Conservation (phyloP, 2,797 vertebrate genomes). For the Protosalanx chinensis region DNA sequence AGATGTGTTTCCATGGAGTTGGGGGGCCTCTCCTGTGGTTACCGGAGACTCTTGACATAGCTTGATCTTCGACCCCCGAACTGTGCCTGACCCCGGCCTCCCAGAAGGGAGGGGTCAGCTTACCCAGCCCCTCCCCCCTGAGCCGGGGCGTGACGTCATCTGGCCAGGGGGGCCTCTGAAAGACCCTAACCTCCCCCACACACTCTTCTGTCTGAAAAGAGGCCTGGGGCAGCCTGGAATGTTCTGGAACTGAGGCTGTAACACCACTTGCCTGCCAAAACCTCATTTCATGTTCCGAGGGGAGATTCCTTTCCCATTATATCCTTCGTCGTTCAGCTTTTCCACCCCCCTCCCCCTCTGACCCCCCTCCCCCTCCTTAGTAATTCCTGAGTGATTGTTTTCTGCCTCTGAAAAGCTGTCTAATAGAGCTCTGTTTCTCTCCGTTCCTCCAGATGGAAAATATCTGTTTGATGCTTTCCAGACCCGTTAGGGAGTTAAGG, state of each 20-base stretch:
- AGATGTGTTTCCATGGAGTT: slow-evolving; percentile 28
- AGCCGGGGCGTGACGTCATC: slow-evolving; percentile 24
- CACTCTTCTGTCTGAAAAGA: slow-evolving; percentile 11
- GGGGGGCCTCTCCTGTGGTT: slow-evolving; percentile 18
- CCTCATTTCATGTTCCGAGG: slow-evolving; percentile 8
- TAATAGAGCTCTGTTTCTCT: slow-evolving; percentile 20
- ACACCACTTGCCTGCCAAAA: slow-evolving; percentile 26
- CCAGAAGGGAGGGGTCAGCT: slow-evolving; percentile 14
- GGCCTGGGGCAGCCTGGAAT: slow-evolving; percentile 19
- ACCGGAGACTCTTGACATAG: slow-evolving; percentile 24
- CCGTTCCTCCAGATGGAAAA: slow-evolving; percentile 19
- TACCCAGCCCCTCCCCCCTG: slow-evolving; percentile 9
- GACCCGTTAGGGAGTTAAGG: slow-evolving; percentile 14
- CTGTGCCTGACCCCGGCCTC: slow-evolving; percentile 23
- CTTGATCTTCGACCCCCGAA: slow-evolving; percentile 22
- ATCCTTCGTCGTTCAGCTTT: slow-evolving; percentile 13
- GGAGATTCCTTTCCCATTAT: slow-evolving; percentile 25
- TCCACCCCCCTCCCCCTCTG: slow-evolving; percentile 8
- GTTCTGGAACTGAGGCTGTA: slow-evolving; percentile 28
- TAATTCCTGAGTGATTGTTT: slow-evolving; percentile 12
- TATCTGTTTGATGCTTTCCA: slow-evolving; percentile 35
- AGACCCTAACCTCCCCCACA: slow-evolving; percentile 10
- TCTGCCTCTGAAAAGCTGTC: slow-evolving; percentile 19
- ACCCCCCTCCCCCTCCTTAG: neutral
- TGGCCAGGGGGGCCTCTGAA: slow-evolving; percentile 5